Percentiles rank a stretch among this genome's conserved stretches.
These are phyloP conservation scores for Pelusios castaneus DNA, from an alignment of 2,113 vertebrate genomes.

Conservation along the genomic window DNA sequence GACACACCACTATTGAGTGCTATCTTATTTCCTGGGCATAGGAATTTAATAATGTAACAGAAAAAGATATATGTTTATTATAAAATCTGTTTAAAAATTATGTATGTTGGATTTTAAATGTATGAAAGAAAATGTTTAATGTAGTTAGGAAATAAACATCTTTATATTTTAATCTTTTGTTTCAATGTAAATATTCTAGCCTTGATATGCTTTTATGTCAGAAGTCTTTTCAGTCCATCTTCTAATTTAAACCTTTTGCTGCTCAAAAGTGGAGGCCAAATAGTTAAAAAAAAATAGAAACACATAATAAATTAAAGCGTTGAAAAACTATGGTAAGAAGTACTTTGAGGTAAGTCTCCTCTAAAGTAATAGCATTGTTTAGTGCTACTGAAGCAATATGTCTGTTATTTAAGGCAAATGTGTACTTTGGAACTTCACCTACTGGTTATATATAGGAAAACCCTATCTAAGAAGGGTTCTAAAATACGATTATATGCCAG, in stretches of 20 bases:
- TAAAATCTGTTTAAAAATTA: not conserved
- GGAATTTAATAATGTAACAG: not conserved
- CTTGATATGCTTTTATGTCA: not conserved
- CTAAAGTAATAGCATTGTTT: conserved; percentile 46
- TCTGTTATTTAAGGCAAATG: not conserved
- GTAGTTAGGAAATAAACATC: conserved; percentile 16
- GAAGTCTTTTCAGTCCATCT: conserved; percentile 1
- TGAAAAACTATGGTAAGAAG: conserved; percentile 56
- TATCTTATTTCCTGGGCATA: conserved; percentile 8
- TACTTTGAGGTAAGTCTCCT: conserved; percentile 16
- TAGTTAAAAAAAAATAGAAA: conserved; percentile 10
- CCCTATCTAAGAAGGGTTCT: not conserved
- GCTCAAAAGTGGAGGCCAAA: conserved; percentile 34
- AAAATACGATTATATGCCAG: not conserved
- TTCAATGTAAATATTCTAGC: conserved; percentile 32
- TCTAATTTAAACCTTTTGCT: conserved; percentile 41
- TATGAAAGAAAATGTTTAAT: not conserved
- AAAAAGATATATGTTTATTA: conserved; percentile 10
- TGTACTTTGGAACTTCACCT: not conserved
- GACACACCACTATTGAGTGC: not conserved
- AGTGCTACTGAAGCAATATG: not conserved
- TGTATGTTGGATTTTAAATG: conserved; percentile 13
- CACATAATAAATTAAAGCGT: conserved; percentile 46
- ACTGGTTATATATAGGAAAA: not conserved
- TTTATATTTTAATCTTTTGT: conserved; percentile 47